Conservation (phyloP, 1,140 invertebrate species). For the Lysiphlebus fabarum region DNA sequence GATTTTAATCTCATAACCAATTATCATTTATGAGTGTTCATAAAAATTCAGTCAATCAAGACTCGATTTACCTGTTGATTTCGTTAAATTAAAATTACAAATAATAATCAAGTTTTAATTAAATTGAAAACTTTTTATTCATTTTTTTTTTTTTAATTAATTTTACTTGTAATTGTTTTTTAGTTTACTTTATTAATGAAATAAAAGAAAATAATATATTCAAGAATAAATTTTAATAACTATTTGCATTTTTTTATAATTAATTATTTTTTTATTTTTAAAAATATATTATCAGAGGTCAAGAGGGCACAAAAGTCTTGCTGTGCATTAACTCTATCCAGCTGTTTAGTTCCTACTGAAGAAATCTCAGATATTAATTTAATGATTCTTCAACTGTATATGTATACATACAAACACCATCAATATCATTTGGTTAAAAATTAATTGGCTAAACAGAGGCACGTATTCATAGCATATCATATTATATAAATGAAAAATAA, state of each 20-base stretch:
- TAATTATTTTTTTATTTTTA: background rate
- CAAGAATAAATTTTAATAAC: slow-evolving; percentile 30
- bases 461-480: too few species aligned
- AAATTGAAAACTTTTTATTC: too few species aligned
- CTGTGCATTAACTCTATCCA: slow-evolving; percentile 48
- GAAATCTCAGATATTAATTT: too few species aligned
- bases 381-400: background rate
- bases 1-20: too few species aligned
- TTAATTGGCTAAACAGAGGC: slow-evolving; percentile 13
- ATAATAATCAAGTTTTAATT: too few species aligned
- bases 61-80: too few species aligned
- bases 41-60: too few species aligned
- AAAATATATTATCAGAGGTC: slow-evolving; percentile 39
- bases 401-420: background rate
- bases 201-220: background rate
- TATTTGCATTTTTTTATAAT: slow-evolving; percentile 26
- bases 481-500: slow-evolving; percentile 10
- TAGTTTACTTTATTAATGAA: too few species aligned
- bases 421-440: slow-evolving; percentile 10
- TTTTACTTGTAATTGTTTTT: too few species aligned
- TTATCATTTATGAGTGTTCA: too few species aligned
- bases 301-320: slow-evolving; percentile 42
- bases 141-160: too few species aligned
- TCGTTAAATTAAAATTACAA: too few species aligned
- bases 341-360: slow-evolving; percentile 26